These are phyloP conservation scores for Acropternis orthonyx DNA, from an alignment of 2,797 vertebrate species.

Conservation along the genomic window DNA sequence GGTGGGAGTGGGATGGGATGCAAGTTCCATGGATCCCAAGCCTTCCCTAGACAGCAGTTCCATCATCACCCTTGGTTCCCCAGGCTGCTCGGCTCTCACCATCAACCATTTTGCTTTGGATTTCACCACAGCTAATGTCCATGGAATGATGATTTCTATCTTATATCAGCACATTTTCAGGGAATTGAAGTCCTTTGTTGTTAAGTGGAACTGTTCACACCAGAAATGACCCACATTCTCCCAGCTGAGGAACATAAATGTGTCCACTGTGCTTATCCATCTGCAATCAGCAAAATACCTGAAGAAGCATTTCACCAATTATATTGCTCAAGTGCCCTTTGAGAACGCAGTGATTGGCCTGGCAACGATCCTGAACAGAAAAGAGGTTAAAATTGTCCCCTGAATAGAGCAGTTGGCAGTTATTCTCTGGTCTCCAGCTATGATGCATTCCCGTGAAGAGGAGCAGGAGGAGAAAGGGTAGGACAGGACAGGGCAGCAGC, in stretches of 20 bases:
- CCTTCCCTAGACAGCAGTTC: neutral
- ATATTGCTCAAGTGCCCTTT: neutral
- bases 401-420: neutral
- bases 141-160: neutral
- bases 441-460: neutral
- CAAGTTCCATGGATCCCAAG: neutral
- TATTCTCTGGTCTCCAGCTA: neutral
- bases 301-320: neutral
- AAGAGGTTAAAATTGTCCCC: neutral
- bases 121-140: neutral
- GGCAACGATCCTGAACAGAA: neutral
- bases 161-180: neutral
- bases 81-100: neutral
- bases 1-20: neutral
- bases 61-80: neutral
- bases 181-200: neutral
- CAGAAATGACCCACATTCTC: neutral
- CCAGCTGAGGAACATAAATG: neutral
- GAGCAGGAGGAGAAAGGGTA: neutral
- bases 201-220: neutral
- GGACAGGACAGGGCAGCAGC: neutral
- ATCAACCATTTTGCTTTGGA: neutral
- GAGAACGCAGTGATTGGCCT: neutral
- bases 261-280: accelerated
- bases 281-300: neutral